Evolutionary conservation across 2,113 vertebrate species (phyloP).

Genomic region (Pangasianodon hypophthalmus): DNA sequence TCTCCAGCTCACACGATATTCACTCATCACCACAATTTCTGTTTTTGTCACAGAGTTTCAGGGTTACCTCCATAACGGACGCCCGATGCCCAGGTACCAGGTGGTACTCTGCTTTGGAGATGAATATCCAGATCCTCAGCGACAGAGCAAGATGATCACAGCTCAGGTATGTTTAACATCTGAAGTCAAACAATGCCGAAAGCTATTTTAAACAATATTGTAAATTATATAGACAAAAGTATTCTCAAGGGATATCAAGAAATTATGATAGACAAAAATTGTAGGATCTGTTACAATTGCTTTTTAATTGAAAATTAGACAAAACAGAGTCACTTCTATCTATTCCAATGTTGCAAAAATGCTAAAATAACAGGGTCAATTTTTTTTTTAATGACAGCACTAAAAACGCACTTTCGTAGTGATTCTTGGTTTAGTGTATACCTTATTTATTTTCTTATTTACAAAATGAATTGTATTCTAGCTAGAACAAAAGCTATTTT

Average conservation of each 20-base stretch:
- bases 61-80: slow-evolving; percentile 84
- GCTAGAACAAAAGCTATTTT: not conserved
- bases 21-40: not conserved
- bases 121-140: slow-evolving; percentile 91
- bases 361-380: no score
- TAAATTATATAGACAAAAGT: not conserved
- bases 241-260: not conserved
- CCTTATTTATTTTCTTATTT: not conserved
- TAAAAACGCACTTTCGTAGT: no score
- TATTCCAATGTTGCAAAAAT: no score
- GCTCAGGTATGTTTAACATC: slow-evolving; percentile 79
- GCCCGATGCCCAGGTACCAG: slow-evolving; percentile 85
- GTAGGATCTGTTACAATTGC: no score
- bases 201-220: no score
- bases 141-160: slow-evolving; percentile 91
- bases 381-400: no score
- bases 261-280: no score
- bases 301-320: no score
- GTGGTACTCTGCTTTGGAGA: slow-evolving; percentile 93
- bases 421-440: no score
- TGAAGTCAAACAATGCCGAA: not conserved
- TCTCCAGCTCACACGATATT: not conserved
- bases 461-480: not conserved
- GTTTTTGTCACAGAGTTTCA: slow-evolving; percentile 81
- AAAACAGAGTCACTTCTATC: not conserved